Conservation (phyloP, 2,888 invertebrate species). For the Brachypterus glaber region DNA sequence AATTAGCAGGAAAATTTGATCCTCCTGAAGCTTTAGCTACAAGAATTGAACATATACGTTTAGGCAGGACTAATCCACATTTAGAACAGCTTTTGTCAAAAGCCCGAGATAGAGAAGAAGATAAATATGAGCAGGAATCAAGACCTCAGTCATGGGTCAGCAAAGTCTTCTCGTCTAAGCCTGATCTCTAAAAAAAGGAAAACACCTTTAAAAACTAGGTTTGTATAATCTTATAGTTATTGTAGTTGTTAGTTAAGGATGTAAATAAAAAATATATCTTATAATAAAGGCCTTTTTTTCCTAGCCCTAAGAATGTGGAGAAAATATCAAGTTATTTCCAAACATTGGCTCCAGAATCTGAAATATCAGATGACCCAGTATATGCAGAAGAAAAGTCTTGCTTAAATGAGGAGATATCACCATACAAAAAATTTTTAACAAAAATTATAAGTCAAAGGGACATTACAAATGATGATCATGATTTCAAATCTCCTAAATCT, state of each 20-base stretch:
- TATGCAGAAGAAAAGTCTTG: too few relatives aligned
- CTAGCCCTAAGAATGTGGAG: constrained; percentile 17
- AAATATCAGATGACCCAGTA: constrained; percentile 2
- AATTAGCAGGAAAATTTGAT: constrained; percentile 27
- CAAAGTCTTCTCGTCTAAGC: constrained; percentile 21
- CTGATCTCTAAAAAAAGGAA: constrained; percentile 23
- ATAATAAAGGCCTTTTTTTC: constrained; percentile 16
- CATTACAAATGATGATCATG: constrained; percentile 26
- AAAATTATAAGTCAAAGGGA: constrained; percentile 21
- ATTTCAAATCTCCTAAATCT: constrained; percentile 33
- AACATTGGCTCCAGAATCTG: constrained; percentile 4
- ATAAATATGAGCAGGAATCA: constrained; percentile 26
- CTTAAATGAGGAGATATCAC: too few relatives aligned
- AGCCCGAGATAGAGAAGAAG: constrained; percentile 22
- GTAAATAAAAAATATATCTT: too few relatives aligned
- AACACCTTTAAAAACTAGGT: constrained; percentile 21
- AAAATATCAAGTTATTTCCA: constrained; percentile 25
- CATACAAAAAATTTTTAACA: constrained; percentile 26
- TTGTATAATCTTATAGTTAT: too few relatives aligned
- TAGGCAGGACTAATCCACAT: constrained; percentile 14
- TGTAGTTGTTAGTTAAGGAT: too few relatives aligned
- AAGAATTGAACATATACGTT: constrained; percentile 16
- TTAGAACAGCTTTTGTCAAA: constrained; percentile 21
- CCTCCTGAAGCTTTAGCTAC: constrained; percentile 22
- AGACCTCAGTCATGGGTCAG: constrained; percentile 23